Conservation (phyloP, 2,113 vertebrate species). For the Prionailurus bengalensis region DNA sequence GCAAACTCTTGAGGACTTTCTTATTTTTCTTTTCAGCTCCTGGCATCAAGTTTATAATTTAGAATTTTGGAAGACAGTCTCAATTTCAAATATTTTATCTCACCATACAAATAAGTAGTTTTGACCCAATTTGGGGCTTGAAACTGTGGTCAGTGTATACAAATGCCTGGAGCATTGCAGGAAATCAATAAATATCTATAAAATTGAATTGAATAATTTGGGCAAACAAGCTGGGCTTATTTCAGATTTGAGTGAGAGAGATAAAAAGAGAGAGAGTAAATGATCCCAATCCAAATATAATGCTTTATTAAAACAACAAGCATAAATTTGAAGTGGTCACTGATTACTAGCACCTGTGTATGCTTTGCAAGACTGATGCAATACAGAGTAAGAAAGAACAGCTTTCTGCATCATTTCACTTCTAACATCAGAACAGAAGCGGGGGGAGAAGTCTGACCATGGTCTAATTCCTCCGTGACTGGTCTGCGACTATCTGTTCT, state of each 20-base stretch:
- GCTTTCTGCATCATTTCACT: not conserved
- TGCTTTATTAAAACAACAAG: slow-evolving; percentile 44
- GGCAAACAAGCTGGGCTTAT: not conserved
- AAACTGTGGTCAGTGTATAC: not conserved
- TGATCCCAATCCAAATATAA: slow-evolving; percentile 3
- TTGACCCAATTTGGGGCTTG: not conserved
- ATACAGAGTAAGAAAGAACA: not conserved
- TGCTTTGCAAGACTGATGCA: not conserved
- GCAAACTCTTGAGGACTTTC: not conserved
- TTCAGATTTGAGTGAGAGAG: slow-evolving; percentile 42
- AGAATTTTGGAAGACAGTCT: slow-evolving; percentile 41
- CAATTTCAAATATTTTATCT: slow-evolving; percentile 36
- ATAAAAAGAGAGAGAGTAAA: not conserved
- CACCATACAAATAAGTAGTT: not conserved
- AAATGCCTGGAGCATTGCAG: not conserved
- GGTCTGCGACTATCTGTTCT: not conserved
- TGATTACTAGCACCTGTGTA: slow-evolving; percentile 38
- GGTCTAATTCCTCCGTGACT: not conserved
- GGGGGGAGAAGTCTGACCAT: not conserved
- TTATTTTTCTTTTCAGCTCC: not conserved
- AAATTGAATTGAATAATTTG: not conserved
- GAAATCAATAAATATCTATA: not conserved
- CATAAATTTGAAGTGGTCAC: not conserved
- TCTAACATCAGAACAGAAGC: not conserved
- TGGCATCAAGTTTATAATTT: not conserved